phyloP scores from a whole-genome alignment of 2,797 vertebrate species.

The Gadopsis marmoratus region DNA sequence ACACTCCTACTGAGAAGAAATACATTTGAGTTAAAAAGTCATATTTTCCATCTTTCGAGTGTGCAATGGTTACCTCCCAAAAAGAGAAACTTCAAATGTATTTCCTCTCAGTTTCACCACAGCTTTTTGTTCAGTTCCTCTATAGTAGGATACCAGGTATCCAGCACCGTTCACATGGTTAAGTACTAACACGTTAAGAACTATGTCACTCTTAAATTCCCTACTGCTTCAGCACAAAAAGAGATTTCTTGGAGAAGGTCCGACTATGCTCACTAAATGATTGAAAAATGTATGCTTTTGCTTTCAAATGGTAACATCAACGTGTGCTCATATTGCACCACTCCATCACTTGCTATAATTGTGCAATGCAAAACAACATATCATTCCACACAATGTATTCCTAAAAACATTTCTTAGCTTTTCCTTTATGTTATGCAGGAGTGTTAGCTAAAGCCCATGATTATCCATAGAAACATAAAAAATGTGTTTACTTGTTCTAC shows the following conservation, averaged over 20 bases:
- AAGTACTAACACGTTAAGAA: slow-evolving; percentile 23
- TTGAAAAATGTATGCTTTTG: neutral
- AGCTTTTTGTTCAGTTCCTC: slow-evolving; percentile 23
- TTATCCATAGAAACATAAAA: neutral
- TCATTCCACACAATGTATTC: neutral
- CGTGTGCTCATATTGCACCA: neutral
- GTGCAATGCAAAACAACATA: neutral
- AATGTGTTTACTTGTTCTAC: neutral
- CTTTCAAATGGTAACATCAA: neutral
- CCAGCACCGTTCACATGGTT: slow-evolving; percentile 49
- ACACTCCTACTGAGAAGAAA: slow-evolving; percentile 14
- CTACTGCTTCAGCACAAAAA: slow-evolving; percentile 4
- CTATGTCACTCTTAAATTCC: neutral
- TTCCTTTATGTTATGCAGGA: neutral
- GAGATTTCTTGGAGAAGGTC: neutral
- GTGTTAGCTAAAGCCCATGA: neutral
- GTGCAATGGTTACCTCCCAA: neutral
- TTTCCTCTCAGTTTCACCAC: slow-evolving; percentile 16
- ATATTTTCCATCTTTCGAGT: neutral
- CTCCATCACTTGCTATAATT: neutral
- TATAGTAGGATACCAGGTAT: slow-evolving; percentile 28
- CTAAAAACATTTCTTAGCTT: slow-evolving; percentile 13
- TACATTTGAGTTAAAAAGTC: neutral
- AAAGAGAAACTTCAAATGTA: slow-evolving; percentile 9
- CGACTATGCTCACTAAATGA: neutral